Evolutionary conservation across 1,140 invertebrate species (phyloP), one percentile per base, ranked within the genome.

Genomic region (Venturia canescens): DNA sequence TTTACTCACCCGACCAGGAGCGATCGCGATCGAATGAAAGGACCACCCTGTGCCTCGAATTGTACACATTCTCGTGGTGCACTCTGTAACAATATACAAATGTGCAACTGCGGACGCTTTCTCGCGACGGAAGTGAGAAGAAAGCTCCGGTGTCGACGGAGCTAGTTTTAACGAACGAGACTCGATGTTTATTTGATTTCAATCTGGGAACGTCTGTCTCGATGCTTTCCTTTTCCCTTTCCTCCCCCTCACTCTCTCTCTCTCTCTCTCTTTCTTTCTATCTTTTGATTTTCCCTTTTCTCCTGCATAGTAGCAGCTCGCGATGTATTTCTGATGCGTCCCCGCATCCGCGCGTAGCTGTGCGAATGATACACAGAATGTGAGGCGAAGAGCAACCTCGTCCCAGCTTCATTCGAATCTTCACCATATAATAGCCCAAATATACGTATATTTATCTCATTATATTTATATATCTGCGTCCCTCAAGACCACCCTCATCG

Each of bases 161-260:
- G 57, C 60, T 63, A 48, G 21, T 69, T 34, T 27, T 34, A 60
- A 53, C 60, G 60, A 27, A 16, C 15, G 53, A 63, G 50, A 63
- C 67, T 34, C 50, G 38, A 21, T 81, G 80, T 81, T 81, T 81
- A 75, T 81, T 81, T 81, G 80, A 81, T 78, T 81, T 81, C 63
- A 69, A 78, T 50, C 34, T 72, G 70, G 18, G 21, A 72, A 48
- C 70, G 70, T 5, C 9, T 26, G 11, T 72, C 70, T 72, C 21
- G 31, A 31, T 5, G 21, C 23, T 57, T 26, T 29, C 13, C 48
- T 16, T 16, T 11, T 23, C 1, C 9, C 23, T 63, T 13, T 63
- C 60, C 60, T 26, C 21, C 5, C 60, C 27, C 60, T 63, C n/a
- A 26, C 23, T 63, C 23, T 16, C 50, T 53, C n/a, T 1, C 50